A percentile compares a stretch with the other conserved stretches of the same genome.
Evolutionary conservation across 2,888 invertebrate genomes (phyloP).

Genomic region (Tetheella fluctuosa): DNA sequence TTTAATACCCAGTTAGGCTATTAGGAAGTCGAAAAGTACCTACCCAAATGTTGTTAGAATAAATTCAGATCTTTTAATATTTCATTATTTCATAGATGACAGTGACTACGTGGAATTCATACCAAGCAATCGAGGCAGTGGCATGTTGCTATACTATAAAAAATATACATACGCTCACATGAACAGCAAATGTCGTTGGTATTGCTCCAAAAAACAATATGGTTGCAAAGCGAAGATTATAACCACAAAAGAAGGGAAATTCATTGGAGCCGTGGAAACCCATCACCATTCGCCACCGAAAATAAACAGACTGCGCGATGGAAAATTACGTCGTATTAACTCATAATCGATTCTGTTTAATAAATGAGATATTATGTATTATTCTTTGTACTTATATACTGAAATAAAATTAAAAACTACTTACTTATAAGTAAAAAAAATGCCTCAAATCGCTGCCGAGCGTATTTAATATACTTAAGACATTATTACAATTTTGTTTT

Average conservation of each 20-base stretch:
- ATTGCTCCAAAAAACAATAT: background rate
- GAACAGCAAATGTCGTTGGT: background rate
- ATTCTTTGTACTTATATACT: too few species aligned
- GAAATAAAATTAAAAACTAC: too few species aligned
- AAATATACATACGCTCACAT: background rate
- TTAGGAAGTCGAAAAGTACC: too few species aligned
- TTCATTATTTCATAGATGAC: background rate
- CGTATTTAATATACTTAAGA: too few species aligned
- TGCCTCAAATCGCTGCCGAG: too few species aligned
- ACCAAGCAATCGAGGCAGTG: background rate
- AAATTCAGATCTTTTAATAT: background rate
- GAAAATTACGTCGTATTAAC: conserved; percentile 12
- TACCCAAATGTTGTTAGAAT: too few species aligned
- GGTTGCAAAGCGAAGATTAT: background rate
- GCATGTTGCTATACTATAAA: background rate
- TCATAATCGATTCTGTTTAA: too few species aligned
- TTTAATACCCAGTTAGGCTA: too few species aligned
- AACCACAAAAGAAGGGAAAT: conserved; percentile 15
- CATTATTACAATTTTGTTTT: too few species aligned
- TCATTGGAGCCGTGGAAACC: conserved; percentile 27
- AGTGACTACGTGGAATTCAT: background rate
- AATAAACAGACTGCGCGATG: background rate
- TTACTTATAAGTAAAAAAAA: too few species aligned
- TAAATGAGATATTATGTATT: too few species aligned
- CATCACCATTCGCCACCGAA: conserved; percentile 41